These are phyloP conservation scores for Engystomops pustulosus DNA, from an alignment of 2,113 vertebrate species.

Conservation along the genomic window DNA sequence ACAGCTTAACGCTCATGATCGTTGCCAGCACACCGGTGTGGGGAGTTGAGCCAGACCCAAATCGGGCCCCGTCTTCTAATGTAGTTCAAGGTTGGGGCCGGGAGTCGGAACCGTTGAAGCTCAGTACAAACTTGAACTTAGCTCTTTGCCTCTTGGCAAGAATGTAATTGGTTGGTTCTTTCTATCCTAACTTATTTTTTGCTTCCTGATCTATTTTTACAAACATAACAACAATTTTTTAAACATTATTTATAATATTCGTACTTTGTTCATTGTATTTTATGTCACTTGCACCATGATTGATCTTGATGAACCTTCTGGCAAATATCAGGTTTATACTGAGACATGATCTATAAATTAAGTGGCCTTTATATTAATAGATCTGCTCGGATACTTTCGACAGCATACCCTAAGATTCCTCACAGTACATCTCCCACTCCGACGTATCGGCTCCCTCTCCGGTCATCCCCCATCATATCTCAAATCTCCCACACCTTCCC, in stretches of 20 bases:
- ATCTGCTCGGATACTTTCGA: conserved; percentile 13
- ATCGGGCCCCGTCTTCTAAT: no score
- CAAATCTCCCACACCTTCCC: conserved; percentile 54
- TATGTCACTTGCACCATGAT: not conserved
- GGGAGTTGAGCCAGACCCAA: no score
- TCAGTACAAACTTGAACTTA: no score
- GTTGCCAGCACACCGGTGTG: no score
- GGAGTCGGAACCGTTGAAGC: no score
- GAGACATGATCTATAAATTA: not conserved
- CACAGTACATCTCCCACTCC: conserved; percentile 4
- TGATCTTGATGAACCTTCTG: not conserved
- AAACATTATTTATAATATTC: not conserved
- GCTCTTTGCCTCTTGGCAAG: no score
- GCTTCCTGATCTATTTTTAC: no score
- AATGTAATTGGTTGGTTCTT: no score
- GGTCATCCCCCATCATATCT: conserved; percentile 28
- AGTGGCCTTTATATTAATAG: conserved; percentile 10
- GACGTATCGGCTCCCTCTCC: not conserved
- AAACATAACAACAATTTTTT: no score
- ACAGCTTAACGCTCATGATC: no score
- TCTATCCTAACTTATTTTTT: no score
- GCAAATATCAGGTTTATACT: not conserved
- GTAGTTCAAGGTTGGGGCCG: no score
- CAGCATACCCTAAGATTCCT: conserved; percentile 29
- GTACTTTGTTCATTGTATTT: not conserved